Evolutionary conservation across 2,113 vertebrate genomes (phyloP).

Genomic region (Prionailurus viverrinus): DNA sequence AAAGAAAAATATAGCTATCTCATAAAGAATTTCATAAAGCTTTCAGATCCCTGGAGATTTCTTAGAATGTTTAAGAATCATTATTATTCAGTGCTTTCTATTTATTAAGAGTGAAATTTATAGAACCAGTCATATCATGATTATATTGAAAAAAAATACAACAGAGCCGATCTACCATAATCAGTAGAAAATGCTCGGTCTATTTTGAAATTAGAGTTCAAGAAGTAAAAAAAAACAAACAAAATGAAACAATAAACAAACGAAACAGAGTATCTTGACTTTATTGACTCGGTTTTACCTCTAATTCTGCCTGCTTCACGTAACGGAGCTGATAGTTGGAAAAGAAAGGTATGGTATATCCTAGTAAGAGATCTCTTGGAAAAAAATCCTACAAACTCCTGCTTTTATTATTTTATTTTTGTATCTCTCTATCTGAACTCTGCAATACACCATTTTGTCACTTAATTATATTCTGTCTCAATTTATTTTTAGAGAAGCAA

Average conservation of each 20-base stretch:
- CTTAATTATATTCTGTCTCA: not conserved
- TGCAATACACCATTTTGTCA: not conserved
- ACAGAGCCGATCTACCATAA: not conserved
- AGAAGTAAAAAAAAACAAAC: not conserved
- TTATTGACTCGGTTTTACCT: not conserved
- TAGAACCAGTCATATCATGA: not conserved
- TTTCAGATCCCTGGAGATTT: not conserved
- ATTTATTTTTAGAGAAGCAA: not conserved
- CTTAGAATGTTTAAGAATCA: not conserved
- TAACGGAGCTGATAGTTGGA: fast-evolving
- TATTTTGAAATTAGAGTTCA: not conserved
- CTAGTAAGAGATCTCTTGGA: not conserved
- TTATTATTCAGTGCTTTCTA: not conserved
- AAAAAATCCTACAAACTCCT: not conserved
- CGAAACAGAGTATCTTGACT: not conserved
- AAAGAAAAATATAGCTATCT: not conserved
- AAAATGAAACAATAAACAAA: not conserved
- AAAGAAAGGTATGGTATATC: not conserved
- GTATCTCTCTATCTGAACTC: not conserved
- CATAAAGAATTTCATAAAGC: not conserved
- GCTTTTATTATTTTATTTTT: not conserved
- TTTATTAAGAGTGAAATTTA: constrained; percentile 20
- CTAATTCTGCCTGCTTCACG: not conserved
- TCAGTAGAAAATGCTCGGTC: not conserved
- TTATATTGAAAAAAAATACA: not conserved